Base-by-base conservation (phyloP, 2,797 vertebrate genomes). In the Periparus ater region DNA sequence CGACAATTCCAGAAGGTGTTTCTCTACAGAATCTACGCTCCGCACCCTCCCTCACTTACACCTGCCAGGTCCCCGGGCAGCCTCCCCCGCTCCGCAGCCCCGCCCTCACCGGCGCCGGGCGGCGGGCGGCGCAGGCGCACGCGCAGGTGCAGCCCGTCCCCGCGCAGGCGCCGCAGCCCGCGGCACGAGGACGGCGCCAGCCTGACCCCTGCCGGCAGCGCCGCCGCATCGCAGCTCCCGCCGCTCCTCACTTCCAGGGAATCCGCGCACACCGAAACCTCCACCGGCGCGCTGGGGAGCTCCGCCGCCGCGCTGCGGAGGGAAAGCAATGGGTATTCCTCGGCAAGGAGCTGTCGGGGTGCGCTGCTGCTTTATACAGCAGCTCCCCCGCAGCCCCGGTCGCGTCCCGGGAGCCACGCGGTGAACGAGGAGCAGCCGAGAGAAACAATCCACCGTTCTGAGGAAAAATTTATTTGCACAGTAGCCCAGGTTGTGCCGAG, bases 131-230 rank as follows among this genome's bases (percentile, higher is more conserved):
- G 21, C 53, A 92, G 7, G 44, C 87, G 98, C 88, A 99, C 54
- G 34, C 98, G 97, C 97, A 99, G 97, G 82, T 99, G 98, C 57
- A 99, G 96, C 40, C 98, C 99, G 10, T 99, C 98, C 15, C 93
- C 98, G 22, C 89, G 47, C 13, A 98, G 91, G 0, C 94, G 97
- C 27, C 94, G 94, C 13, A 98, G 98, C 11, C 98, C 98, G 10
- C 98, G 75, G 88, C 98, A 98, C 19, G 98, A 98, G 12, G 98
- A 97, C 71, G 98, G 98, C 40, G 95, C 95, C 32, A 99, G 98
- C 70, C 96, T 97, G 97, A 99, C 98, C 96, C 97, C 99, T 96
- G 97, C 86, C 55, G 99, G 98, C 62, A 99, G 92, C 48, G 23
- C n/a, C 65, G 98, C 57, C 63, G 84, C 95, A 29, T 96, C 93